Evolutionary conservation across 2,113 vertebrate species (phyloP), one percentile per base, ranked within the genome.

Genomic region (Chlamydotis undulata): DNA sequence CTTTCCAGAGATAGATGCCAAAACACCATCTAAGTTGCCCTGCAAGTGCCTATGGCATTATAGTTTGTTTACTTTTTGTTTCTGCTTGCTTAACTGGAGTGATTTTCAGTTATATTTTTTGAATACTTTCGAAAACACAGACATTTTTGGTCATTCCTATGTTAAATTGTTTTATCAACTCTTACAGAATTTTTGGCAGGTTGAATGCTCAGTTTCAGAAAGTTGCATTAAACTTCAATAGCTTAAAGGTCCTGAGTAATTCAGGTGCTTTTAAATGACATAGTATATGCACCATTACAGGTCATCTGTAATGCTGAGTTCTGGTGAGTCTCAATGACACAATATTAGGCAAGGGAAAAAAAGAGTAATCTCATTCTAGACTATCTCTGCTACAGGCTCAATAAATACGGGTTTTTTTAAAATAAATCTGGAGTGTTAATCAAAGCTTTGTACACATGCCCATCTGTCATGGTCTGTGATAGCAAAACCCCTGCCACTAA

Each of bases 341-440:
- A 57, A 23, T 61, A 82, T 79, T 68, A 53, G 31, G 45, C 75
- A 59, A 74, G 12, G 10, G 25, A 59, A 79, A 50, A 41, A 60
- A 77, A 50, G 41, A 14, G 12, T 52, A 4, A 5, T 81, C 19
- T 81, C 26, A 26, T 83, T 89, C 49, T 81, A 2, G 4, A 50
- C 52, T 88, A 19, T 89, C n/a, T 89, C 7, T 87, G 45, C 25
- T 84, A 33, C 37, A 64, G 53, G 35, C 61, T 89, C n/a, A 82
- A 61, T 57, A 96, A 94, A 89, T 67, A 71, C 2, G 59, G 61
- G 28, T 15, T 61, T 89, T 92, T 92, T 55, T 6, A 65, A 95
- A 94, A 94, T 87, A 93, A 91, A 87, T 89, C 61, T 95, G 65
- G 10, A 50, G 25, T 89, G 80, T 84, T 96, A 94, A 91, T 95